A percentile compares a stretch with the other conserved stretches of the same genome.
Evolutionary conservation across 1,140 invertebrate genomes (phyloP).

Genomic region (Stegodyphus mimosarum): DNA sequence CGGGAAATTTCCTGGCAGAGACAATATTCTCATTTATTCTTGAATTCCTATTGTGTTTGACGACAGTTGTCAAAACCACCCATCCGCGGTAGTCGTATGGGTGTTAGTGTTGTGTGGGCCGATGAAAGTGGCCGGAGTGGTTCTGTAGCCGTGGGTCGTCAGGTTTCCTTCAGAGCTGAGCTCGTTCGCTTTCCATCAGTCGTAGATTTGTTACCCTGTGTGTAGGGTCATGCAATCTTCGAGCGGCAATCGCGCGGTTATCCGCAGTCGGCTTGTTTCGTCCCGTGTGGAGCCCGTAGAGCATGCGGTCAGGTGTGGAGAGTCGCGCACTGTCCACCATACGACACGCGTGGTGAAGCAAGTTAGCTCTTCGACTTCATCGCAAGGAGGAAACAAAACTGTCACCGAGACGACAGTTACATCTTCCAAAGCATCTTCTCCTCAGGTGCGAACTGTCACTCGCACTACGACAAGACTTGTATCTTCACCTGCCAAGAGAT

Average conservation of each 20-base stretch:
- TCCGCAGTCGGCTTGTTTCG: conserved; percentile 4
- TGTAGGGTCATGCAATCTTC: conserved; percentile 40
- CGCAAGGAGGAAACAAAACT: conserved; percentile 23
- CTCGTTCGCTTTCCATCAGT: conserved; percentile 22
- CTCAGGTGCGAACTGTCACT: conserved; percentile 52
- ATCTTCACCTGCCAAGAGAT: conserved; percentile 14
- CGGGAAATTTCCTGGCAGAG: too few relatives aligned
- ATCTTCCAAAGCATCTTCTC: conserved; percentile 29
- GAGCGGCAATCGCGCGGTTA: not conserved
- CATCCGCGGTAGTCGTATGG: not conserved
- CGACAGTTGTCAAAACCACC: not conserved
- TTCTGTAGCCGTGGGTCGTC: conserved; percentile 19
- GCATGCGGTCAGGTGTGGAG: not conserved
- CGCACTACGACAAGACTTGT: conserved; percentile 39
- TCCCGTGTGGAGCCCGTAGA: conserved; percentile 3
- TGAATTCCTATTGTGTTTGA: too few relatives aligned
- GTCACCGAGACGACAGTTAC: conserved; percentile 52
- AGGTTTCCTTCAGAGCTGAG: conserved; percentile 9
- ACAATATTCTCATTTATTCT: too few relatives aligned
- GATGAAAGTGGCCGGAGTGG: conserved; percentile 29
- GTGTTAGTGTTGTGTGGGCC: conserved; percentile 34
- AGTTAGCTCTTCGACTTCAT: not conserved
- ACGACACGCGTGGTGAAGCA: conserved; percentile 37
- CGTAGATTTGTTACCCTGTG: conserved; percentile 37
- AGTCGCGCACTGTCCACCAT: conserved; percentile 15